Evolutionary conservation across 2,113 vertebrate species (phyloP), one percentile per base, ranked within the genome.

Genomic region (Choloepus hoffmanni): DNA sequence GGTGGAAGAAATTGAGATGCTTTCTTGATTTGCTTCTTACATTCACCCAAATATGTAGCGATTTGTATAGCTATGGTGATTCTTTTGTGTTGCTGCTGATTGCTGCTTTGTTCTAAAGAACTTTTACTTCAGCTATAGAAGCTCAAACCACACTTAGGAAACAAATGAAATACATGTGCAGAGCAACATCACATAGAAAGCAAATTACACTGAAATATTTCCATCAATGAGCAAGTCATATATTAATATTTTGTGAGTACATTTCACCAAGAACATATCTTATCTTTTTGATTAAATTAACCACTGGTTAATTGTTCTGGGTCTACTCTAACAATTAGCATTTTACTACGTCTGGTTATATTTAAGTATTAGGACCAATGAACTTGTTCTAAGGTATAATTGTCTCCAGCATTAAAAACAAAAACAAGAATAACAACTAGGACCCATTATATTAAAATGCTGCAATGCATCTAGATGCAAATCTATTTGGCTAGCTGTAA

Each of bases 21-120:
- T 50, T n/a, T 87, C 74, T 72, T 70, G 63, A 95, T 53, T 90
- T 89, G 18, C 16, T 90, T 85, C 45, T 79, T 81, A 81, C 3
- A 72, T 2, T 88, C 18, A 67, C 21, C 10, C 23, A 90, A 83
- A 33, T 65, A 73, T 77, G 70, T 70, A 62, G 30, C 81, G 79
- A 45, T 73, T 73, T 81, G 58, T 60, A 68, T 82, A 92, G 30
- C 33, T 50, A 67, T 3, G 4, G 21, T 55, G 45, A 43, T 83
- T 90, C 2, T 86, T 65, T 77, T 77, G n/a, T 60, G 74, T 68
- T 82, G 63, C 33, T 92, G 90, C 92, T 68, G 30, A 93, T 60
- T 92, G 11, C 60, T 82, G 33, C 58, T 96, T 72, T 95, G 28
- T 83, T 74, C 90, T 92, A 36, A 94, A 90, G 43, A 84, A 97